A percentile compares a stretch with the other conserved stretches of the same genome.
These are phyloP conservation scores for Druceiella hillmani DNA, from an alignment of 2,888 invertebrate species.

Conservation along the genomic window DNA sequence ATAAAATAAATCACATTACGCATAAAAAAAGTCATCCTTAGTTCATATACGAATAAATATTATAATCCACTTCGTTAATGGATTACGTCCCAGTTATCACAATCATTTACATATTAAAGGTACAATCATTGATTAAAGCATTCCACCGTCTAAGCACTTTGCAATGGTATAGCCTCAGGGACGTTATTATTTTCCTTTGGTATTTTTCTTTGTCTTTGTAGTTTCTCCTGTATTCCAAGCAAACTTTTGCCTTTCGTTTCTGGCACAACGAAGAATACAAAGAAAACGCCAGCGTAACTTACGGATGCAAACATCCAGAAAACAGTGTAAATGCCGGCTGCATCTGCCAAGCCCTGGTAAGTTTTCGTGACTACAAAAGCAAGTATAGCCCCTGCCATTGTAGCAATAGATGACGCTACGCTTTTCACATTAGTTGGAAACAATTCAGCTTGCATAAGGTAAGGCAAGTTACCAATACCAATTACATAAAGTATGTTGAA, in stretches of 20 bases:
- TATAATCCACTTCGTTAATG: too few relatives aligned
- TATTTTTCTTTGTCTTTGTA: slow-evolving; percentile 38
- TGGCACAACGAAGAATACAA: slow-evolving; percentile 52
- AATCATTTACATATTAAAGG: too few relatives aligned
- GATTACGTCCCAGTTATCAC: too few relatives aligned
- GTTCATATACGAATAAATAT: too few relatives aligned
- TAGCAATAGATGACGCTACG: slow-evolving; percentile 52
- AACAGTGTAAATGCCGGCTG: slow-evolving; percentile 51
- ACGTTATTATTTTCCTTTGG: too few relatives aligned
- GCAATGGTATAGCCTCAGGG: too few relatives aligned
- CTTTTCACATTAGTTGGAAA: slow-evolving; percentile 60
- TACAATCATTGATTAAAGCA: too few relatives aligned
- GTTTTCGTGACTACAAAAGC: slow-evolving; percentile 55
- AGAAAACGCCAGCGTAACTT: slow-evolving; percentile 52
- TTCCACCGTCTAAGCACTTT: too few relatives aligned
- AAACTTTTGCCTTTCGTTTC: slow-evolving; percentile 60
- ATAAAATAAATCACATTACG: too few relatives aligned
- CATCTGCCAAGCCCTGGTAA: slow-evolving; percentile 52
- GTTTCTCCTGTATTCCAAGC: slow-evolving; percentile 53
- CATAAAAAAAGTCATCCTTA: too few relatives aligned
- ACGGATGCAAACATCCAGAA: slow-evolving; percentile 54
- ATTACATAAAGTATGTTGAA: slow-evolving; percentile 55
- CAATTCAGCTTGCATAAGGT: slow-evolving; percentile 58
- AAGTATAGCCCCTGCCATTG: slow-evolving; percentile 50
- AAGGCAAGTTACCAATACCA: slow-evolving; percentile 56